Percentiles rank a stretch among this genome's conserved stretches.
These are phyloP conservation scores for Phoronis australis DNA, from an alignment of 2,888 invertebrate species.

Conservation along the genomic window DNA sequence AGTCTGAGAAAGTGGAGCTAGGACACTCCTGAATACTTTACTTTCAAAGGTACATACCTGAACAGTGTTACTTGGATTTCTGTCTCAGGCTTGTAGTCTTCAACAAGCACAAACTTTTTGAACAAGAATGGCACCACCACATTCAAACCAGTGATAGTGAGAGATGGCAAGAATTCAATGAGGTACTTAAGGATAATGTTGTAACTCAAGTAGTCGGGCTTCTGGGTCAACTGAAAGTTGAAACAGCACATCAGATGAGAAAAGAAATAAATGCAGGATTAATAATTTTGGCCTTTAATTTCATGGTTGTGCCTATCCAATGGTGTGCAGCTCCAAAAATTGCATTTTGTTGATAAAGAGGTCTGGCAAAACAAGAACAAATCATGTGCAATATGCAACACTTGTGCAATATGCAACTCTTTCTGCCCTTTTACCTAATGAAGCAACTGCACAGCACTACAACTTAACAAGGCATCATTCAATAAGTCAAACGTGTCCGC, in stretches of 20 bases:
- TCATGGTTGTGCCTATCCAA: too few species aligned
- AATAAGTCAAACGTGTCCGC: too few species aligned
- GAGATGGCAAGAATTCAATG: conserved; percentile 70
- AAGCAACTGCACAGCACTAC: too few species aligned
- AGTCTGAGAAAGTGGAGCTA: too few species aligned
- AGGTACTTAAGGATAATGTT: conserved; percentile 51
- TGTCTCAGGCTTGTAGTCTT: conserved; percentile 68
- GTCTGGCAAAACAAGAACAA: too few species aligned
- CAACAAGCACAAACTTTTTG: conserved; percentile 64
- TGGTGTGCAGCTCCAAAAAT: too few species aligned
- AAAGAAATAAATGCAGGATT: background rate
- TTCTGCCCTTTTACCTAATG: too few species aligned
- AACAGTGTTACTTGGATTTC: conserved; percentile 67
- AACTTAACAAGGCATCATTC: too few species aligned
- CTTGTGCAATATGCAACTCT: too few species aligned
- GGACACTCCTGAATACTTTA: too few species aligned
- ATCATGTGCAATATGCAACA: too few species aligned
- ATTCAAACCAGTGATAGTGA: conserved; percentile 72
- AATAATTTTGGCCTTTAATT: background rate
- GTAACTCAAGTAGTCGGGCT: background rate
- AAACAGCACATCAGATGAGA: background rate
- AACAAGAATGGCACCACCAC: conserved; percentile 70
- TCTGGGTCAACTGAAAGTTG: background rate
- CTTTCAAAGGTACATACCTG: conserved; percentile 56
- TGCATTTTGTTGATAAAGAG: too few species aligned